Percentiles rank a stretch among this genome's conserved stretches.
Evolutionary conservation across 2,888 invertebrate genomes (phyloP).

Genomic region (Buathra laborator): DNA sequence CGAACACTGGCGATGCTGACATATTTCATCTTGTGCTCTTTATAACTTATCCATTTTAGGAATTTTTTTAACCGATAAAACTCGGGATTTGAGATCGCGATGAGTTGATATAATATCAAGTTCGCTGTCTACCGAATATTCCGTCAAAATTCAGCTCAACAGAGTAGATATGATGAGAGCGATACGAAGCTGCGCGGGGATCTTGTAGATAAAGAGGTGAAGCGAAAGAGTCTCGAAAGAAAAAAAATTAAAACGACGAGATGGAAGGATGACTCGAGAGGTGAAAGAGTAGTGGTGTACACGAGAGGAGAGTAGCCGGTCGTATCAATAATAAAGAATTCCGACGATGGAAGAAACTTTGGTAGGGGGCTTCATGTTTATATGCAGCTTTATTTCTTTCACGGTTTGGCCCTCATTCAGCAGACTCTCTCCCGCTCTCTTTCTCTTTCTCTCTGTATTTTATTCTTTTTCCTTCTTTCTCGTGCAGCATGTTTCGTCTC

Average conservation of each 20-base stretch:
- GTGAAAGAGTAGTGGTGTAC: slow-evolving; percentile 33
- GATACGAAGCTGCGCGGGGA: not conserved
- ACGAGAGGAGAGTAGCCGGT: slow-evolving; percentile 66
- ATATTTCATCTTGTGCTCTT: too few species aligned
- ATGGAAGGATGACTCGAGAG: not conserved
- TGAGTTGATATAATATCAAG: not conserved
- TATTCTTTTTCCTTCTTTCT: slow-evolving; percentile 33
- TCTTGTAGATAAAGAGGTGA: slow-evolving; percentile 15
- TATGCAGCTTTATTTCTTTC: slow-evolving; percentile 77
- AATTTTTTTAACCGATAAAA: not conserved
- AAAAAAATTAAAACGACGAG: slow-evolving; percentile 28
- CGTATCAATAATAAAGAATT: slow-evolving; percentile 75
- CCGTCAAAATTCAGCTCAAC: not conserved
- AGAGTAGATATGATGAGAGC: not conserved
- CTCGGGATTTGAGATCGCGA: not conserved
- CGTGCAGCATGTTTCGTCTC: slow-evolving; percentile 27
- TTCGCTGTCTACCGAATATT: not conserved
- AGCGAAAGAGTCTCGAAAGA: slow-evolving; percentile 2
- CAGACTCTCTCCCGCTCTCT: slow-evolving; percentile 67
- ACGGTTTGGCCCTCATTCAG: slow-evolving; percentile 74
- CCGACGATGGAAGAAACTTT: slow-evolving; percentile 54
- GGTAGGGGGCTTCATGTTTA: slow-evolving; percentile 72
- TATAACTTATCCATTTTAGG: too few species aligned
- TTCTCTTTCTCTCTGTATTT: slow-evolving; percentile 72
- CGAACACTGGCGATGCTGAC: too few species aligned